These are phyloP conservation scores for Cantharis rustica DNA, from an alignment of 2,888 invertebrate genomes.

Conservation along the genomic window DNA sequence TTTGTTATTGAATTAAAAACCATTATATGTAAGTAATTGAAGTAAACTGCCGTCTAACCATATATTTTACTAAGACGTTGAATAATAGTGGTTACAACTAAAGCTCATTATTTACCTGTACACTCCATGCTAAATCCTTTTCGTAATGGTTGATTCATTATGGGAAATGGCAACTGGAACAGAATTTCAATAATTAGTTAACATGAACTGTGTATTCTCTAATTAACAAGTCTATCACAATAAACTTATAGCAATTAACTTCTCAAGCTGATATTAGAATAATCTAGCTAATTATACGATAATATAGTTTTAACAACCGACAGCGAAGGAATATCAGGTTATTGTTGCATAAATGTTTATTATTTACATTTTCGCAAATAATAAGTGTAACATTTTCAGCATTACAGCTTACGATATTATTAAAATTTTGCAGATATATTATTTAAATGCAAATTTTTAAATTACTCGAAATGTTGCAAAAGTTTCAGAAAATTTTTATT, in stretches of 20 bases:
- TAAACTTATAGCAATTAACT: background rate
- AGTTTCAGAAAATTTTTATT: background rate
- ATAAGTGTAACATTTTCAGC: background rate
- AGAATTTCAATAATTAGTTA: background rate
- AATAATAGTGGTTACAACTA: background rate
- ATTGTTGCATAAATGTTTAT: background rate
- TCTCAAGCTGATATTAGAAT: background rate
- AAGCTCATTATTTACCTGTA: slow-evolving; percentile 24
- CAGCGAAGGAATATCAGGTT: background rate
- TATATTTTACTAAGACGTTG: background rate
- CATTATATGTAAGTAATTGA: background rate
- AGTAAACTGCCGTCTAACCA: background rate
- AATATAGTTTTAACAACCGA: background rate
- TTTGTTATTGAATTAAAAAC: background rate
- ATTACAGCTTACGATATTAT: background rate
- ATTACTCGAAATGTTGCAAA: background rate
- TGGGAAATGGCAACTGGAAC: slow-evolving; percentile 28
- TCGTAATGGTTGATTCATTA: slow-evolving; percentile 29
- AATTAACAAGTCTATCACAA: background rate
- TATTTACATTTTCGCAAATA: background rate
- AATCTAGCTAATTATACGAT: background rate
- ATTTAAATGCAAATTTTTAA: background rate
- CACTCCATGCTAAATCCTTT: slow-evolving; percentile 32
- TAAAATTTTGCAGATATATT: background rate
- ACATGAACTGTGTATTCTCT: background rate